phyloP scores from a whole-genome alignment of 2,888 invertebrate species.

The Aporophyla lueneburgensis region DNA sequence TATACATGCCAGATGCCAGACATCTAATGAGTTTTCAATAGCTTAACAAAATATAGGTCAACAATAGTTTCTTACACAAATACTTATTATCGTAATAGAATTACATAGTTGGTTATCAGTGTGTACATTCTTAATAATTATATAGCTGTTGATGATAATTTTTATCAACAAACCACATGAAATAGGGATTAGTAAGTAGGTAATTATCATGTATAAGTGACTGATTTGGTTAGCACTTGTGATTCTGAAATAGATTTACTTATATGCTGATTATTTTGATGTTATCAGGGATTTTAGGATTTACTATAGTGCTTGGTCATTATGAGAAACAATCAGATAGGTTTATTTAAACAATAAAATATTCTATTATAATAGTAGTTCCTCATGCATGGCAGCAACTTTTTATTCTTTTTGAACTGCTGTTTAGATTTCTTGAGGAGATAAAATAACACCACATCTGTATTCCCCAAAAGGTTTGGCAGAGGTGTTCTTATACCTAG shows the following conservation, averaged over 20 bases:
- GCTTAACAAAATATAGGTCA: constrained; percentile 33
- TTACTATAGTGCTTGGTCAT: constrained; percentile 25
- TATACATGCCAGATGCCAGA: not conserved
- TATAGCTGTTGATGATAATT: constrained; percentile 19
- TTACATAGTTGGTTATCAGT: constrained; percentile 23
- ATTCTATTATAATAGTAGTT: constrained; percentile 1
- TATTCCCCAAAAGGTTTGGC: too few species aligned
- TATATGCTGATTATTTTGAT: constrained; percentile 36
- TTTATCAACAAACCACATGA: constrained; percentile 46
- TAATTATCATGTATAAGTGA: constrained; percentile 34
- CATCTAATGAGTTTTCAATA: constrained; percentile 19
- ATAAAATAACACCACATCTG: not conserved
- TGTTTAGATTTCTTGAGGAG: not conserved
- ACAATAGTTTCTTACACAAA: constrained; percentile 29
- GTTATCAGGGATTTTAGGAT: constrained; percentile 49
- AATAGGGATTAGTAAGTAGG: constrained; percentile 45
- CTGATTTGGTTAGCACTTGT: constrained; percentile 40
- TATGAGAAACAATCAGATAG: constrained; percentile 22
- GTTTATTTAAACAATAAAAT: constrained; percentile 13
- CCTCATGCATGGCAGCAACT: not conserved
- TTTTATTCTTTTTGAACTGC: not conserved
- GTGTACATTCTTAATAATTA: constrained; percentile 24
- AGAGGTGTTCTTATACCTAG: too few species aligned
- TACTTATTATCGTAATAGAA: constrained; percentile 24
- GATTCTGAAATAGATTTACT: constrained; percentile 29